phyloP scores from a whole-genome alignment of 2,113 vertebrate genomes.

The Amphilophus citrinellus region DNA sequence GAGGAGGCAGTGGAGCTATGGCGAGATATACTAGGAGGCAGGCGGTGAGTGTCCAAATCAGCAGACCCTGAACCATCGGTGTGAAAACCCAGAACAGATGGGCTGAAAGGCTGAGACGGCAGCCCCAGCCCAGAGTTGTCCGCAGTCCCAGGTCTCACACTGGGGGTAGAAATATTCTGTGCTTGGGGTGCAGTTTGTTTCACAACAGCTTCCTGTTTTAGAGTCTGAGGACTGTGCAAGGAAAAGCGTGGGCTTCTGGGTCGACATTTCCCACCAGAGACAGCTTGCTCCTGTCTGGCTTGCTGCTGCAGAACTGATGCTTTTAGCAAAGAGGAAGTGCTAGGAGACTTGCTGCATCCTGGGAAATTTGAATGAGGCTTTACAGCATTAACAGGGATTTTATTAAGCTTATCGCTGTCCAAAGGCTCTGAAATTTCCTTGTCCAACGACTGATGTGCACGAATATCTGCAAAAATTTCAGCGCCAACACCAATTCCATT shows the following conservation, averaged over 20 bases:
- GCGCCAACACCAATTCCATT: constrained; percentile 85
- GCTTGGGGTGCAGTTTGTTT: constrained; percentile 84
- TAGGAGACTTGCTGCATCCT: constrained; percentile 83
- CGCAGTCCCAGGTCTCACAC: constrained; percentile 73
- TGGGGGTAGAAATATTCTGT: constrained; percentile 74
- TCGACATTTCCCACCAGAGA: constrained; percentile 74
- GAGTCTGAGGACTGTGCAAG: constrained; percentile 82
- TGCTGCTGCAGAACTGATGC: constrained; percentile 86
- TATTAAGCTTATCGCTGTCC: constrained; percentile 84
- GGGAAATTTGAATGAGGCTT: constrained; percentile 89
- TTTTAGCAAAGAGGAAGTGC: constrained; percentile 86
- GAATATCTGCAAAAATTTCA: constrained; percentile 82
- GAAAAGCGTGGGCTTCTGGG: constrained; percentile 83
- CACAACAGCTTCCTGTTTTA: constrained; percentile 80
- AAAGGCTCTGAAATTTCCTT: constrained; percentile 79
- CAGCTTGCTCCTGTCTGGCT: constrained; percentile 82
- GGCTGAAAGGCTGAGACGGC: constrained; percentile 77
- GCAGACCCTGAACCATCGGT: constrained; percentile 67
- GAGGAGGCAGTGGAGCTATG: constrained; percentile 66
- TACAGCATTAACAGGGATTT: constrained; percentile 89
- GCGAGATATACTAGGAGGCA: constrained; percentile 60
- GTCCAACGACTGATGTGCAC: constrained; percentile 69
- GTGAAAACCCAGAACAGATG: constrained; percentile 77
- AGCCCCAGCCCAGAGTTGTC: constrained; percentile 78
- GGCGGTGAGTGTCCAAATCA: constrained; percentile 69